Evolutionary conservation across 2,888 invertebrate species (phyloP).

Genomic region (Dasysyrphus albostriatus): DNA sequence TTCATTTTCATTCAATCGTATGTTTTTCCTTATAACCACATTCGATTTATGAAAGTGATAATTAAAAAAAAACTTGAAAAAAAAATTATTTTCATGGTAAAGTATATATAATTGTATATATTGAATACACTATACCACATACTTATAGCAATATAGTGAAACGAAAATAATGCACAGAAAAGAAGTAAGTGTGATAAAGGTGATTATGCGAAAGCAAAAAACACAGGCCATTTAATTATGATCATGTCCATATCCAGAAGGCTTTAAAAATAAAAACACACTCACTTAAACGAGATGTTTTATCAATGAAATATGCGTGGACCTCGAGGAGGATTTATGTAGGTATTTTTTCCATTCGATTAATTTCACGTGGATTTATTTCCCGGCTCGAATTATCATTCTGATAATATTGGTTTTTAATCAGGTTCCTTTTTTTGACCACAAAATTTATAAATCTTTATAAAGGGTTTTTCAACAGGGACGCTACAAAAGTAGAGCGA

Average conservation of each 20-base stretch:
- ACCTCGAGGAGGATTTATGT: neutral
- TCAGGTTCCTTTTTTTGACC: too few species aligned
- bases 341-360: neutral
- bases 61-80: neutral
- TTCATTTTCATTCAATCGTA: neutral
- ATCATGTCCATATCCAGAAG: neutral
- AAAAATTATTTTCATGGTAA: neutral
- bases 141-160: neutral
- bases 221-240: conserved; percentile 43
- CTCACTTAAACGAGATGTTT: neutral
- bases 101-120: neutral
- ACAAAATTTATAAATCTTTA: too few species aligned
- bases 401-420: too few species aligned
- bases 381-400: neutral
- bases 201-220: conserved; percentile 21
- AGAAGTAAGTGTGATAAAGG: conserved; percentile 9
- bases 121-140: neutral
- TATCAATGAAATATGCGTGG: neutral
- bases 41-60: conserved; percentile 1
- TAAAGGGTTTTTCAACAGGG: too few species aligned
- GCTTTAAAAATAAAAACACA: neutral
- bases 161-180: neutral
- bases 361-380: conserved; percentile 3
- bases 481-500: too few species aligned
- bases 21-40: neutral